A percentile compares a stretch with the other conserved stretches of the same genome.
These are phyloP conservation scores for Pseudotriccus pelzelni DNA, from an alignment of 2,797 vertebrate species.

Conservation along the genomic window DNA sequence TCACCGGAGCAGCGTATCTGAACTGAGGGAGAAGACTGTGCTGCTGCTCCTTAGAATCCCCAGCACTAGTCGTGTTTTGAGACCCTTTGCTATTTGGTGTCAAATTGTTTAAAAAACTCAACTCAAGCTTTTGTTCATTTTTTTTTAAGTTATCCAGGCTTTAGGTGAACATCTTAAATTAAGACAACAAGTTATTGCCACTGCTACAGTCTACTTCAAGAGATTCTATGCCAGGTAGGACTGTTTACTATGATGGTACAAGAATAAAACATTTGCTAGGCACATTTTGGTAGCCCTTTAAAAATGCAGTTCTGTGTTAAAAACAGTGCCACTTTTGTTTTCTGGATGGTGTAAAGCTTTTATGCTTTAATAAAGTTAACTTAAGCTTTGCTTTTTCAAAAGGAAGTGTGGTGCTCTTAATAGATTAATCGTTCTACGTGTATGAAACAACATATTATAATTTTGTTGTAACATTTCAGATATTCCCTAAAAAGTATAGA, in stretches of 20 bases:
- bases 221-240: conserved; percentile 97
- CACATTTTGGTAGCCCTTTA: conserved; percentile 61
- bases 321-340: conserved; percentile 60
- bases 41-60: conserved; percentile 2
- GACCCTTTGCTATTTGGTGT: conserved; percentile 39
- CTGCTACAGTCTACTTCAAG: conserved; percentile 99
- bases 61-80: background rate
- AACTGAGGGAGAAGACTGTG: background rate
- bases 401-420: conserved; percentile 63
- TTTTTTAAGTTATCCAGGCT: conserved; percentile 92
- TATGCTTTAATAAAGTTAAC: conserved; percentile 62
- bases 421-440: conserved; percentile 42
- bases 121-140: conserved; percentile 62
- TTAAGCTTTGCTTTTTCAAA: conserved; percentile 65
- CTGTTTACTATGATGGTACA: conserved; percentile 58
- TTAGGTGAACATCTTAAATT: conserved; percentile 98
- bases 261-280: conserved; percentile 57
- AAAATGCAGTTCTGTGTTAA: conserved; percentile 56
- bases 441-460: conserved; percentile 63
- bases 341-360: conserved; percentile 56
- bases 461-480: conserved; percentile 79
- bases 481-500: conserved; percentile 99
- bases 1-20: background rate
- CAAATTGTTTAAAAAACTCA: conserved; percentile 45
- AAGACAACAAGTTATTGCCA: conserved; percentile 98